These are phyloP conservation scores for Glareola pratincola DNA, from an alignment of 2,113 vertebrate genomes.

Conservation along the genomic window DNA sequence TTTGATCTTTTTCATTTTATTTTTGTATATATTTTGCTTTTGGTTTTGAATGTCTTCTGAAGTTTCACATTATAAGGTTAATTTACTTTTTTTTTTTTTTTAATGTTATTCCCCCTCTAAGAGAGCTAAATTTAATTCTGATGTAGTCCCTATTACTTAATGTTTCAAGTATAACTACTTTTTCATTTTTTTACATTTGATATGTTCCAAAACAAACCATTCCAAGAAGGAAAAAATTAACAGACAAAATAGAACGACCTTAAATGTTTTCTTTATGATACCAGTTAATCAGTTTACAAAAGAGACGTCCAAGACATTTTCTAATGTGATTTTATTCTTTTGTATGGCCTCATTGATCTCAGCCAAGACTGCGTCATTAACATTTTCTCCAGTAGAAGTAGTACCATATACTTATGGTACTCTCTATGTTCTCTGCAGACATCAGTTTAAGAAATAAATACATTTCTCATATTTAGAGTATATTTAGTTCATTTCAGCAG, in stretches of 20 bases:
- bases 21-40: not conserved
- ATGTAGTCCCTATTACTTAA: not conserved
- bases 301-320: not conserved
- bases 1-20: not conserved
- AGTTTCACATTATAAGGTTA: not conserved
- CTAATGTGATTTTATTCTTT: not conserved
- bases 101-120: not conserved
- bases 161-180: not conserved
- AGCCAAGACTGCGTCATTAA: not conserved
- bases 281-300: not conserved
- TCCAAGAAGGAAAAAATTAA: not conserved
- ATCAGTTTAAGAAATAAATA: not conserved
- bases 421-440: not conserved
- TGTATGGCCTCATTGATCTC: not conserved
- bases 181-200: not conserved
- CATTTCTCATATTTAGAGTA: not conserved
- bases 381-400: not conserved
- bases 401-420: not conserved
- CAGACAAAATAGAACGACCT: not conserved
- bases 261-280: not conserved
- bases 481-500: not conserved
- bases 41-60: not conserved
- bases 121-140: not conserved
- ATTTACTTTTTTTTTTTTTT: not conserved
- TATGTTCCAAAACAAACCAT: not conserved